phyloP scores from a whole-genome alignment of 2,113 vertebrate species.

The Speoplatyrhinus poulsoni region DNA sequence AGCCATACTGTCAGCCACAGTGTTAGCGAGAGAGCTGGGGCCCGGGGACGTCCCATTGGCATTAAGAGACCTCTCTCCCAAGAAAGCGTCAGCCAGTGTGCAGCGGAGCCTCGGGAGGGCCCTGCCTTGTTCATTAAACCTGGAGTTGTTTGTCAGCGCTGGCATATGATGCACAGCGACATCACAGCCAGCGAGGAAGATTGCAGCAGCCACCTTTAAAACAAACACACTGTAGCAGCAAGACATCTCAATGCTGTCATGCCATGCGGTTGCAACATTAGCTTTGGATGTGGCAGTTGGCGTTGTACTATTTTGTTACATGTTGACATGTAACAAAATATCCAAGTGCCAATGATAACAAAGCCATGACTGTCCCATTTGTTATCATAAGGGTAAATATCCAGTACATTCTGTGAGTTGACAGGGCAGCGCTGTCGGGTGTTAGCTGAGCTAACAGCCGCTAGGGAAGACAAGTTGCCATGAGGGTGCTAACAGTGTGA shows the following conservation, averaged over 20 bases:
- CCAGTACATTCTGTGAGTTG: background rate
- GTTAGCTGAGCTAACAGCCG: too few relatives aligned
- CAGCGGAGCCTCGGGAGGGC: constrained; percentile 43
- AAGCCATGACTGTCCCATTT: too few relatives aligned
- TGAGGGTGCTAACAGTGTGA: too few relatives aligned
- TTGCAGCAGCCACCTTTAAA: constrained; percentile 52
- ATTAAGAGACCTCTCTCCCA: constrained; percentile 63
- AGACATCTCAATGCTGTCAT: constrained; percentile 46
- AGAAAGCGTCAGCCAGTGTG: constrained; percentile 56
- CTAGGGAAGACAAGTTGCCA: too few relatives aligned
- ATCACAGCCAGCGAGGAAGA: constrained; percentile 45
- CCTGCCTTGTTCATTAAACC: constrained; percentile 68
- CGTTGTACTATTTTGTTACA: constrained; percentile 19
- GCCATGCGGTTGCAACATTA: constrained; percentile 1
- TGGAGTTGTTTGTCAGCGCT: constrained; percentile 62
- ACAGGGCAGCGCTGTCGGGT: too few relatives aligned
- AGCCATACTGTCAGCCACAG: constrained; percentile 41
- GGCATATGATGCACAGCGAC: constrained; percentile 57
- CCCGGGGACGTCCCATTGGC: constrained; percentile 56
- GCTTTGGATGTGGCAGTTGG: constrained; percentile 37
- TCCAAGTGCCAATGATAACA: too few relatives aligned
- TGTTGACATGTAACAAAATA: constrained; percentile 10
- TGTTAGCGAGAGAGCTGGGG: constrained; percentile 38
- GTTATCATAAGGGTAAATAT: too few relatives aligned
- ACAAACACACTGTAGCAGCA: constrained; percentile 48